A percentile compares a stretch with the other conserved stretches of the same genome.
Conservation (phyloP, 1,140 invertebrate genomes). For the Atta cephalotes region DNA sequence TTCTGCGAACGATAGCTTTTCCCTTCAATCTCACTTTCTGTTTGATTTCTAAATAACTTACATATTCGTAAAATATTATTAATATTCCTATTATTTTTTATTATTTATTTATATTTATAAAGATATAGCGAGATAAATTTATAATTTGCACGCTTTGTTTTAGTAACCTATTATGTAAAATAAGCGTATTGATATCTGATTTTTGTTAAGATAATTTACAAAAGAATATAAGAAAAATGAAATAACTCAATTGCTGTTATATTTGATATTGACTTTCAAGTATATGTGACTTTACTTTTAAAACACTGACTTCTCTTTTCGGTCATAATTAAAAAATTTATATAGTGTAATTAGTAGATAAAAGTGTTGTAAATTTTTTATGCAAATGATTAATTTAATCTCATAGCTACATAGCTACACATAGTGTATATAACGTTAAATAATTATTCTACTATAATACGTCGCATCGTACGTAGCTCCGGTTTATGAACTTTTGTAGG, state of each 20-base stretch:
- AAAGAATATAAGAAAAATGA: not conserved
- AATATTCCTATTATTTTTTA: not conserved
- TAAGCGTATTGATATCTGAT: not conserved
- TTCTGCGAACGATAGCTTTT: not conserved
- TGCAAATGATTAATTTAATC: conserved; percentile 25
- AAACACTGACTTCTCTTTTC: not conserved
- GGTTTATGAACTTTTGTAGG: not conserved
- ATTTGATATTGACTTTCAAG: not conserved
- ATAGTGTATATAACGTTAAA: conserved; percentile 11
- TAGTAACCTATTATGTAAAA: not conserved
- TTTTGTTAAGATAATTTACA: not conserved
- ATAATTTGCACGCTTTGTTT: not conserved
- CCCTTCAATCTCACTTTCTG: conserved; percentile 4
- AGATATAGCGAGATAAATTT: not conserved
- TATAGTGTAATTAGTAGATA: not conserved
- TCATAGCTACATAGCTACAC: not conserved
- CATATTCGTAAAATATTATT: not conserved
- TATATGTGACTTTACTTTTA: not conserved
- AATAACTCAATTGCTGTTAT: not conserved
- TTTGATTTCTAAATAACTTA: conserved; percentile 12
- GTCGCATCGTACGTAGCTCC: not conserved
- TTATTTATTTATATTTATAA: not conserved
- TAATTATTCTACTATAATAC: conserved; percentile 32
- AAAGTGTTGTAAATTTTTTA: not conserved
- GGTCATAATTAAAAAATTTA: not conserved